Evolutionary conservation across 2,888 invertebrate genomes (phyloP).

Genomic region (Morinoia aosen): DNA sequence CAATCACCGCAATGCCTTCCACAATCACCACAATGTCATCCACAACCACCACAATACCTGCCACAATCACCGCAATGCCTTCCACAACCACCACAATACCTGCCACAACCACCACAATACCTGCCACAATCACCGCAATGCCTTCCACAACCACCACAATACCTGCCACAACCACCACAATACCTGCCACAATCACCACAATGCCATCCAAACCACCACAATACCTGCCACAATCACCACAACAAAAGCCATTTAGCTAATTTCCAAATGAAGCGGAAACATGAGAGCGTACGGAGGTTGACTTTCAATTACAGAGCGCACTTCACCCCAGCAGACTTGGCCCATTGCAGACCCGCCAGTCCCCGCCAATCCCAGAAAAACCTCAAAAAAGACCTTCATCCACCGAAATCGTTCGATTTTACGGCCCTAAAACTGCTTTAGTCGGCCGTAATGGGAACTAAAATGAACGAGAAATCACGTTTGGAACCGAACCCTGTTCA

Average conservation of each 20-base stretch:
- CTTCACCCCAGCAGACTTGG: background rate
- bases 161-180: no score
- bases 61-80: no score
- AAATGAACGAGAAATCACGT: background rate
- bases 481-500: background rate
- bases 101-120: no score
- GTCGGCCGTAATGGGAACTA: background rate
- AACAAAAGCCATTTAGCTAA: background rate
- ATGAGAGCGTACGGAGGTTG: background rate
- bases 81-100: no score
- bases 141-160: no score
- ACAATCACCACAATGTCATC: no score
- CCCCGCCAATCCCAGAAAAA: background rate
- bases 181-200: no score
- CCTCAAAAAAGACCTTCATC: background rate
- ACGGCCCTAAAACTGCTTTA: slow-evolving; percentile 5
- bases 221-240: no score
- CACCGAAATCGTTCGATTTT: slow-evolving; percentile 8
- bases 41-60: no score
- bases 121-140: no score
- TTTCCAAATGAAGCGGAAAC: background rate
- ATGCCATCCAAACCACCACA: no score
- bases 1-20: no score
- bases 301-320: background rate
- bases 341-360: background rate